Base-by-base conservation (phyloP, 2,888 invertebrate species). In the Heteromyza rotundicornis region DNA sequence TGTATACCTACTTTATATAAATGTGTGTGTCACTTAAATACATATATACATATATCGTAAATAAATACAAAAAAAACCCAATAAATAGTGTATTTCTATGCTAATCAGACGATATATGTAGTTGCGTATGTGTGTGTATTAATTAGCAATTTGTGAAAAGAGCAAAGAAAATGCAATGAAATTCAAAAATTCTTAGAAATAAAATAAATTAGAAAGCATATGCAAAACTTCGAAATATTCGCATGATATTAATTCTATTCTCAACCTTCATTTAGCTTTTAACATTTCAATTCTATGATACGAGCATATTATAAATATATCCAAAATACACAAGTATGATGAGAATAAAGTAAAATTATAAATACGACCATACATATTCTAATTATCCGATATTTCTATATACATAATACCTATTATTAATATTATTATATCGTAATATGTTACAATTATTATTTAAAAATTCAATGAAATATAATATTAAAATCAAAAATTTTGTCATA, bases 301-400 rank as follows among this genome's bases (percentile, higher is more conserved):
- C 5, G 14, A 17, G 19, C n/a, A 17, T 7, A 10, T 23, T 24
- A 40, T 27, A 50, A 17, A 57, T 32, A 35, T 57, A 57, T 57
- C 57, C 64, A 65, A 57, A 69, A 96, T 96, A 96, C 96, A n/a
- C n/a, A n/a, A n/a, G n/a, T 27, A 27, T 27, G 27, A 27, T 27
- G 5, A n/a, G n/a, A n/a, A 27, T 27, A 27, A 27, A 27, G 7
- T 27, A n/a, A n/a, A n/a, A n/a, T n/a, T n/a, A n/a, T n/a, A n/a
- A n/a, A 8, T 40, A n/a, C 14, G 40, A 7, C 10, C 40, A n/a
- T 40, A 40, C 40, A 40, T 40, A 14, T 40, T 12, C 40, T 27
- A 27, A 27, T 27, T 27, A 27, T 27, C 10, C 27, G 27, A 27
- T 27, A 27, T 27, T 27, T 27, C 27, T 44, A 44, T 44, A 40